Percentiles rank a stretch among this genome's conserved stretches.
Evolutionary conservation across 37 sponge, comb jelly and placozoan species (phyloP).

Genomic region (Halisarca cf. caerulea): DNA sequence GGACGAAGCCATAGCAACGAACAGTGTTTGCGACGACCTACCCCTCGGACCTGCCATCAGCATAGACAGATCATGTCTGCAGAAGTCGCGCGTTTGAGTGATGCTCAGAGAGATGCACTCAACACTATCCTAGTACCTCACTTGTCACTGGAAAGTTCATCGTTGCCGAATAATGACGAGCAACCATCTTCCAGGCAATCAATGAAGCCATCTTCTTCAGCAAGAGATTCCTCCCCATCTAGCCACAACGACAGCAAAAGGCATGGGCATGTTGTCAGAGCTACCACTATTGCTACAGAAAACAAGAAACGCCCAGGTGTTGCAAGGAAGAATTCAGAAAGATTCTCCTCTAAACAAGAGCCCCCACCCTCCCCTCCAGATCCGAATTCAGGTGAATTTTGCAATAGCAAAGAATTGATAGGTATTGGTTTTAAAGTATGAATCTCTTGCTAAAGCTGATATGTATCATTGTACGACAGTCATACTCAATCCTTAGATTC

Average conservation of each 20-base stretch:
- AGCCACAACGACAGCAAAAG: neutral
- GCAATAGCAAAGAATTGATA: too few relatives aligned
- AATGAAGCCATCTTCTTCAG: too few relatives aligned
- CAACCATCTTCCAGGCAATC: neutral
- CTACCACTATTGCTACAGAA: conserved; percentile 70
- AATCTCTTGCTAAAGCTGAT: too few relatives aligned
- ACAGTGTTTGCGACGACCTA: too few relatives aligned
- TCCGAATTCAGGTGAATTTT: conserved; percentile 89
- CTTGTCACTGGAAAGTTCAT: neutral
- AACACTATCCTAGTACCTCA: conserved; percentile 12
- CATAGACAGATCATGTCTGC: neutral
- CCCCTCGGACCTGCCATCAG: too few relatives aligned
- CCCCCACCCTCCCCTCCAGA: conserved; percentile 71
- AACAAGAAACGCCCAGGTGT: conserved; percentile 75
- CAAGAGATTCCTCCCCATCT: neutral
- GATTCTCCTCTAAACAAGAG: conserved; percentile 24
- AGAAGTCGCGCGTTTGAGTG: neutral
- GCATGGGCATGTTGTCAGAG: neutral
- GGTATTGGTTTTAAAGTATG: too few relatives aligned
- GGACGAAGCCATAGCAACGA: too few relatives aligned
- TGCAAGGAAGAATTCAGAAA: conserved; percentile 51
- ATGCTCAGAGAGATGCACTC: neutral
- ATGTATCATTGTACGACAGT: too few relatives aligned
- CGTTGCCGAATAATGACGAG: neutral
- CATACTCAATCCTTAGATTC: too few relatives aligned